Percentiles rank a stretch among this genome's conserved stretches.
phyloP scores from a whole-genome alignment of 2,113 vertebrate species.

The Entomyzon cyanotis region DNA sequence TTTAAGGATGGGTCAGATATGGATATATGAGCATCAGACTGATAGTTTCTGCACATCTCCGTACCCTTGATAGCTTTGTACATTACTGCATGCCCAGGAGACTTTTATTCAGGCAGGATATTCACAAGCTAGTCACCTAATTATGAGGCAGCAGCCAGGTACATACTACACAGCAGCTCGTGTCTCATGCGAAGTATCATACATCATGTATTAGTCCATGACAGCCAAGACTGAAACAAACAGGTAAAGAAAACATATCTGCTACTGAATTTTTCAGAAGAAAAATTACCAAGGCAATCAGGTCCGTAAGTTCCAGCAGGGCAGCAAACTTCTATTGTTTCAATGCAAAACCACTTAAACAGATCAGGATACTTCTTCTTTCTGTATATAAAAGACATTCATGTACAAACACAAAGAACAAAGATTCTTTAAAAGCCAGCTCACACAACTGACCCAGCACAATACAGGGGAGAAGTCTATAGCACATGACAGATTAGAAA shows the following conservation, averaged over 20 bases:
- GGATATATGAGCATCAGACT: neutral
- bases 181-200: neutral
- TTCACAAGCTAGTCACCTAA: neutral
- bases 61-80: neutral
- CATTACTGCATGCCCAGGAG: neutral
- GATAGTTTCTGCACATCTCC: neutral
- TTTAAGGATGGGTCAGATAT: neutral
- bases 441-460: neutral
- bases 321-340: slow-evolving; percentile 88
- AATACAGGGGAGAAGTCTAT: neutral
- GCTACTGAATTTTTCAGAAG: neutral
- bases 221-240: neutral
- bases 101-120: neutral
- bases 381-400: slow-evolving; percentile 60
- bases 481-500: neutral
- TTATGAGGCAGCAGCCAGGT: neutral
- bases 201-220: neutral
- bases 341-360: slow-evolving; percentile 92
- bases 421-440: neutral
- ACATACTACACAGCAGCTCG: neutral
- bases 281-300: slow-evolving; percentile 83
- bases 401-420: neutral
- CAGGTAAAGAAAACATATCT: neutral
- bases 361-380: slow-evolving; percentile 88
- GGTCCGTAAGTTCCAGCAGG: slow-evolving; percentile 87